Evolutionary conservation across 2,113 vertebrate species (phyloP).

Genomic region (Meleagris gallopavo): DNA sequence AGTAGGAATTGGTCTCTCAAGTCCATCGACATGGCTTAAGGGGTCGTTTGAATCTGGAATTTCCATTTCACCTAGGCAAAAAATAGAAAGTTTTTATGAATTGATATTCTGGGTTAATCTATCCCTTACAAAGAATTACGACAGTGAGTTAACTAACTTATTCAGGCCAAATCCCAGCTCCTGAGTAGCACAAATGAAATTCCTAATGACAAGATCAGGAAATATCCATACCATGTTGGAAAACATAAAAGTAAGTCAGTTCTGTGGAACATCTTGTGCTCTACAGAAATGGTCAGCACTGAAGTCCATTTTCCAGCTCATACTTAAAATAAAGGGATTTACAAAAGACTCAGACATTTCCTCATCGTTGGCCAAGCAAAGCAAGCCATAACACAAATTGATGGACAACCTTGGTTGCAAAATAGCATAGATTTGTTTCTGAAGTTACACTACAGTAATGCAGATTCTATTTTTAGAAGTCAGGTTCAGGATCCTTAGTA

Average conservation of each 20-base stretch:
- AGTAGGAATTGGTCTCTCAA: slow-evolving; percentile 82
- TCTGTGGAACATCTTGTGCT: neutral
- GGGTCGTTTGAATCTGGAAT: slow-evolving; percentile 77
- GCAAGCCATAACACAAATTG: neutral
- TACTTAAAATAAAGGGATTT: neutral
- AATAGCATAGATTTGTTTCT: neutral
- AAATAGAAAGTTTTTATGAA: neutral
- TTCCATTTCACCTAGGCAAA: slow-evolving; percentile 77
- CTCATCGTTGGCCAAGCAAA: neutral
- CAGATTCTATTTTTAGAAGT: neutral
- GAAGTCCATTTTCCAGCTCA: neutral
- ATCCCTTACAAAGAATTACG: neutral
- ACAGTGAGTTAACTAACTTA: neutral
- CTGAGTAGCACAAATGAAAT: neutral
- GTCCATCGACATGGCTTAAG: slow-evolving; percentile 79
- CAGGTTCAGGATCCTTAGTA: neutral
- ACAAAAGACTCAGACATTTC: neutral
- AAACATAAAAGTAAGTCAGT: neutral
- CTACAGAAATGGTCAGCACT: neutral
- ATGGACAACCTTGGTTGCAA: neutral
- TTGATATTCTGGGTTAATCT: neutral
- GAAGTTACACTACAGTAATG: neutral
- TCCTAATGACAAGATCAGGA: neutral
- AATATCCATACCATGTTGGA: neutral
- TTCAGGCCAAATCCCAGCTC: neutral